Conservation (phyloP, 1,140 invertebrate genomes). For the Drosophila nasuta region DNA sequence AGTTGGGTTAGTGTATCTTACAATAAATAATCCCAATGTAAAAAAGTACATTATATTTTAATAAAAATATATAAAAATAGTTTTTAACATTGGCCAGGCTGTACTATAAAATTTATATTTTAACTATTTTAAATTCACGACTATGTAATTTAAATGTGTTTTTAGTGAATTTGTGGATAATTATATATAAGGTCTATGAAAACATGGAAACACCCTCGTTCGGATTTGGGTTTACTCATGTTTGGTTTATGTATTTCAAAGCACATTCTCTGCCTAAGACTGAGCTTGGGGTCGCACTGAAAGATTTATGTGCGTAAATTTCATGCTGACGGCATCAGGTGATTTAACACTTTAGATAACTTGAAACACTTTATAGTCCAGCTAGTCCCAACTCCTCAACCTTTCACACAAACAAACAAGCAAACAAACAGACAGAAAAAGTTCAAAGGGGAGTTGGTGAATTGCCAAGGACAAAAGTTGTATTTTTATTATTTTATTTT, state of each 20-base stretch:
- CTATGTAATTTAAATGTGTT: not conserved
- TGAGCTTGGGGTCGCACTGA: conserved; percentile 57
- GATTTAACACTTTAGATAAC: conserved; percentile 85
- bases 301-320: conserved; percentile 83
- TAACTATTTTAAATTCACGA: not conserved
- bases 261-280: conserved; percentile 60
- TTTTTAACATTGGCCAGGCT: too few relatives aligned
- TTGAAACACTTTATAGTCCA: conserved; percentile 77
- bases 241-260: conserved; percentile 76
- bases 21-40: not conserved
- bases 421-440: conserved; percentile 38
- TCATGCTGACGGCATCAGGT: conserved; percentile 85
- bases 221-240: conserved; percentile 65
- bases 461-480: conserved; percentile 60
- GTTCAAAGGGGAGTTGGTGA: conserved; percentile 12
- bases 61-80: too few relatives aligned
- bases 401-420: not conserved
- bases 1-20: not conserved
- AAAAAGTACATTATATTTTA: too few relatives aligned
- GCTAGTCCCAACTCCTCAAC: conserved; percentile 11
- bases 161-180: not conserved
- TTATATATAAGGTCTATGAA: not conserved
- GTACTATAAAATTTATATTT: too few relatives aligned
- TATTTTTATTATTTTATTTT: conserved; percentile 83
- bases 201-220: conserved; percentile 38